Base-by-base conservation (phyloP, 2,113 vertebrate species). In the Oenanthe oenanthe region DNA sequence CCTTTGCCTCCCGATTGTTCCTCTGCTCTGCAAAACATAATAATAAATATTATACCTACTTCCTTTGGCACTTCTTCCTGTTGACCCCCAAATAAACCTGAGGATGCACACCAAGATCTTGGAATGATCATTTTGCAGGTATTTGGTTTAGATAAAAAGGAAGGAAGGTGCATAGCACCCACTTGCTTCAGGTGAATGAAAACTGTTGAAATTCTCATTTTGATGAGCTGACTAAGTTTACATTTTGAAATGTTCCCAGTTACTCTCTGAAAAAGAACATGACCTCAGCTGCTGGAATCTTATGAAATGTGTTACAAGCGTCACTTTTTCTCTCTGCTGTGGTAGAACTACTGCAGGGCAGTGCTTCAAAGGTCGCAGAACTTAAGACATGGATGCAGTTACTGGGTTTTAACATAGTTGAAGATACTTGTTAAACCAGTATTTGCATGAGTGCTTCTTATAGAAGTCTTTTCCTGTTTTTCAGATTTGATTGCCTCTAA, bases 231-330 rank as follows among this genome's bases (percentile, higher is more conserved):
- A 24, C 36, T 61, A 29, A 77, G 32, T 36, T 86, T 58, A 68
- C n/a, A 31, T 61, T 19, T 22, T 70, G 45, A 71, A 40, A 21
- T 87, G 0, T 31, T 18, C 5, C 17, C 0, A 0, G 15, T n/a
- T 65, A 25, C 18, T 84, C 43, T 58, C 51, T 67, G 61, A 38
- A 87, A 84, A 62, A 32, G 22, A 74, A 42, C 17, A 17, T 3
- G 22, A 47, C 25, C 24, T 73, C 38, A 56, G 28, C 43, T 75
- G 22, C 28, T 50, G 6, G 19, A 36, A 14, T 17, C 19, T 40
- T 57, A 20, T 1, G 11, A 86, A 84, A 53, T 42, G 18, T 74
- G 26, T 42, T 80, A 0, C 6, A 34, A 17, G 48, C 16, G 24
- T 67, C 40, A 31, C 34, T 54, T 60, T 56, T 60, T 56, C 7